These are phyloP conservation scores for Sympetrum striolatum DNA, from an alignment of 2,888 invertebrate species.

Conservation along the genomic window DNA sequence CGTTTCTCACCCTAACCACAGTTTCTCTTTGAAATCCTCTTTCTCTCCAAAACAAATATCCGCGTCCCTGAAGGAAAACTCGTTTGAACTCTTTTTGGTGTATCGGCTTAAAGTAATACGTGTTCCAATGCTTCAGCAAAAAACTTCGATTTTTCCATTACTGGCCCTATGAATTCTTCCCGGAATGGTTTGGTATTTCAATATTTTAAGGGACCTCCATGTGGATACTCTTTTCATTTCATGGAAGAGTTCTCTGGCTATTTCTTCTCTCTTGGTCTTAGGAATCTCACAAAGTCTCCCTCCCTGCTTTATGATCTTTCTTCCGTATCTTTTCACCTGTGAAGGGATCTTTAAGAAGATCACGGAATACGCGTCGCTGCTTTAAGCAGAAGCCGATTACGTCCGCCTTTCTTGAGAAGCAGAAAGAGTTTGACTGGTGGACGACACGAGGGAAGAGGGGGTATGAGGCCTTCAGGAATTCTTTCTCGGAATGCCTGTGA, in stretches of 20 bases:
- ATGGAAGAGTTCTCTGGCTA: background rate
- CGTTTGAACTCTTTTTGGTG: too few species aligned
- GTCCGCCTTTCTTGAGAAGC: background rate
- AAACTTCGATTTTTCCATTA: background rate
- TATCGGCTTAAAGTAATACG: too few species aligned
- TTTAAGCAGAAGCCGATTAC: background rate
- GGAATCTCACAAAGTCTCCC: too few species aligned
- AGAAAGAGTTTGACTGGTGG: background rate
- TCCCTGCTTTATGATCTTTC: background rate
- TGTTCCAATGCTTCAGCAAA: too few species aligned
- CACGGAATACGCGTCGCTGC: background rate
- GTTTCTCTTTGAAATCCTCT: too few species aligned
- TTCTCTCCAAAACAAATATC: too few species aligned
- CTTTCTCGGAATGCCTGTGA: background rate
- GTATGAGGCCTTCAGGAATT: background rate
- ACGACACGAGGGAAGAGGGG: background rate
- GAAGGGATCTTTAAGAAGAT: background rate
- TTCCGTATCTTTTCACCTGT: background rate
- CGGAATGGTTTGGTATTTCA: too few species aligned
- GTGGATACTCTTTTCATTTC: background rate
- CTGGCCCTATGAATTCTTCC: background rate
- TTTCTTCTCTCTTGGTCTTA: background rate
- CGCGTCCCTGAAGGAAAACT: too few species aligned
- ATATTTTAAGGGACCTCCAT: too few species aligned
- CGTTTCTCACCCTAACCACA: too few species aligned